Conservation (phyloP, 2,888 invertebrate species). For the Crematogaster levior region DNA sequence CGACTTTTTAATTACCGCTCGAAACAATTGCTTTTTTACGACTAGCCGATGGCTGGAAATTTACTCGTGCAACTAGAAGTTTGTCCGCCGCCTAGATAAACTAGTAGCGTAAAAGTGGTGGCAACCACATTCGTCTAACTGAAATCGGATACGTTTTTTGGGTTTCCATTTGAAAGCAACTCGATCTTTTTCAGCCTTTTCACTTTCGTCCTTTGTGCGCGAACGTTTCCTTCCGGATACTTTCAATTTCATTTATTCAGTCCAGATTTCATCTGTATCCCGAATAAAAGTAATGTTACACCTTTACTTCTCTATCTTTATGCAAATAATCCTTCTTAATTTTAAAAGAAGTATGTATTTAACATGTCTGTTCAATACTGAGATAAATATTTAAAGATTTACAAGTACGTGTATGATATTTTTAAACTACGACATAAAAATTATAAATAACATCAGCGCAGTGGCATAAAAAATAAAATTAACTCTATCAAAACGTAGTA, state of each 20-base stretch:
- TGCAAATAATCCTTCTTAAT: background rate
- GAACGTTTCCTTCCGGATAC: constrained; percentile 38
- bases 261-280: constrained; percentile 39
- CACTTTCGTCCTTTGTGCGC: constrained; percentile 43
- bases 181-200: constrained; percentile 56
- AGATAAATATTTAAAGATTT: background rate
- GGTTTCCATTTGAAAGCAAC: constrained; percentile 68
- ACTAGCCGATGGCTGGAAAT: constrained; percentile 57
- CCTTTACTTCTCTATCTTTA: background rate
- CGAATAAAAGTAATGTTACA: background rate
- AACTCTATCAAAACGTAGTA: background rate
- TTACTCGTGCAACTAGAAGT: constrained; percentile 67
- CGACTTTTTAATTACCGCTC: constrained; percentile 7
- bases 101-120: constrained; percentile 63
- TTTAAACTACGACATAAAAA: too few relatives aligned
- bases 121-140: constrained; percentile 53
- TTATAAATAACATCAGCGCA: too few relatives aligned
- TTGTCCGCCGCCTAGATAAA: constrained; percentile 61
- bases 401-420: background rate
- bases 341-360: background rate
- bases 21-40: constrained; percentile 56
- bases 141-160: constrained; percentile 75
- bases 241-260: constrained; percentile 34
- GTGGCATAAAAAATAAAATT: background rate
- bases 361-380: background rate